Base-by-base conservation (phyloP, 2,888 invertebrate genomes). In the Nymphalis c-album region DNA sequence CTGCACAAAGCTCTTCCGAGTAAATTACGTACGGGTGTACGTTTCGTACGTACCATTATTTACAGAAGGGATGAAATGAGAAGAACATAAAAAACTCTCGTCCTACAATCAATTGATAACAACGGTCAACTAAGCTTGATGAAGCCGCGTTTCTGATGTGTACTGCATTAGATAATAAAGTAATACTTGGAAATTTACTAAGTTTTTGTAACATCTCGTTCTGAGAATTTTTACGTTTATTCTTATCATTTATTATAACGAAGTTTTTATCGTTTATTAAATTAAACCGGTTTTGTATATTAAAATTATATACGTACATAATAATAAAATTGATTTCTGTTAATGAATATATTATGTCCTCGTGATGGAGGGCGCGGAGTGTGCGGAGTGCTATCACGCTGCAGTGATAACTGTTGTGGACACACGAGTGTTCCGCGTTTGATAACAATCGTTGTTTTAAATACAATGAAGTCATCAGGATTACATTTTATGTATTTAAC, bases 211-310 rank as follows among this genome's bases (percentile, higher is more conserved):
- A 40, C 18, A 47, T 17, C 47, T 20, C 26, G 20, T 64, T 64
- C 59, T 51, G 51, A 40, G 40, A 57, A 57, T 57, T 40, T 55
- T 35, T 57, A 57, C 57, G 59, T 7, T 55, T 53, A 47, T 53
- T 55, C 35, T 46, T 66, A 47, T 60, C 35, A 60, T 66, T 66
- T 66, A 66, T 60, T 55, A 46, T 55, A 66, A 61, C 48, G 53
- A 55, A 40, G 20, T 61, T 61, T 61, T 40, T 40, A 40, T 13
- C 13, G 40, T 13, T 13, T 40, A 13, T 40, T 13, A 40, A 13
- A 13, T 13, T 40, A 13, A 40, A 13, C 40, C 40, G 40, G 40
- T 40, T 40, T 40, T 40, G 13, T 40, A 40, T 8, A 40, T 13
- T 40, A 13, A 40, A 26, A 26, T 26, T 26, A 26, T 26, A 26